Conservation (phyloP, 2,888 invertebrate genomes). For the Cosmopolites sordidus region DNA sequence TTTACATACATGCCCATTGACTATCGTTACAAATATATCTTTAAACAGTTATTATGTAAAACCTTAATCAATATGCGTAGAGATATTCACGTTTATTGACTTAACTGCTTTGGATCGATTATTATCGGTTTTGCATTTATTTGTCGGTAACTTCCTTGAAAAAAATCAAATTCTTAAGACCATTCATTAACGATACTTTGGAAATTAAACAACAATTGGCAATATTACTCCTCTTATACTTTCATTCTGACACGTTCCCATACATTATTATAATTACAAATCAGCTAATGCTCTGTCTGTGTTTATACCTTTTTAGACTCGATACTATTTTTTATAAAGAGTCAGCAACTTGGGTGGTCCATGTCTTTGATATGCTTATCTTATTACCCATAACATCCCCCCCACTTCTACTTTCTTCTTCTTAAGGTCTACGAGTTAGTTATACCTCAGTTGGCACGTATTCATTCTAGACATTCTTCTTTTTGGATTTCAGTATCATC, state of each 20-base stretch:
- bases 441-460: conserved; percentile 11
- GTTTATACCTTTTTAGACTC: conserved; percentile 17
- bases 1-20: background rate
- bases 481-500: background rate
- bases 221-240: conserved; percentile 7
- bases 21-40: background rate
- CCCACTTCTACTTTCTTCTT: conserved; percentile 7
- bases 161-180: background rate
- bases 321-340: conserved; percentile 19
- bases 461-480: conserved; percentile 11
- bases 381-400: conserved; percentile 20
- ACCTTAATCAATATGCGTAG: background rate
- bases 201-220: conserved; percentile 4
- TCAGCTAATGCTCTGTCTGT: conserved; percentile 13
- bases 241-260: conserved; percentile 8
- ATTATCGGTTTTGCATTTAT: background rate
- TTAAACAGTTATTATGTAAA: background rate
- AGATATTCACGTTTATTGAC: background rate
- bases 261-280: conserved; percentile 16
- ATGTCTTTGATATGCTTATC: conserved; percentile 21
- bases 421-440: conserved; percentile 14
- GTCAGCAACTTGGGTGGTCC: conserved; percentile 21
- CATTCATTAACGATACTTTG: background rate
- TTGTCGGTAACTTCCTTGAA: background rate
- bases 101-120: background rate